Evolutionary conservation across 2,888 invertebrate genomes (phyloP).

Genomic region (Hyppa rectilinea): DNA sequence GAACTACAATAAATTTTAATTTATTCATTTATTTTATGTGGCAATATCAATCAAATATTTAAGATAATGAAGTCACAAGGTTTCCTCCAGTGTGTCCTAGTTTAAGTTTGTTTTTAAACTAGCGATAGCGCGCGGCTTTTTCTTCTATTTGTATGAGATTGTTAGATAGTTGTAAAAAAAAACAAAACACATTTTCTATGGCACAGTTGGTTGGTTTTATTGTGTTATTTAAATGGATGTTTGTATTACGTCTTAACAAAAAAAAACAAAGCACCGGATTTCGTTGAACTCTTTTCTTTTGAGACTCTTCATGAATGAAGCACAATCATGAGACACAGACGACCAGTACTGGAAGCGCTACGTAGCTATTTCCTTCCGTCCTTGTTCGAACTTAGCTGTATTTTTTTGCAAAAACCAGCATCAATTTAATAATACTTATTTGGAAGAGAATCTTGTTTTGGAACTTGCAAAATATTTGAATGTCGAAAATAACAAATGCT

Average conservation of each 20-base stretch:
- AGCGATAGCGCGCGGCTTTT: not conserved
- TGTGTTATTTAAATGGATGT: conserved; percentile 16
- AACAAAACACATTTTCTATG: not conserved
- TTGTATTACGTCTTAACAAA: conserved; percentile 27
- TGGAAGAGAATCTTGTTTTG: not conserved
- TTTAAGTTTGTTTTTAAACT: conserved; percentile 3
- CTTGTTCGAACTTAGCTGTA: not conserved
- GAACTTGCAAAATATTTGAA: conserved; percentile 2
- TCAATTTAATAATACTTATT: not conserved
- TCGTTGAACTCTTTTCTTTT: conserved; percentile 15
- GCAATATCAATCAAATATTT: conserved; percentile 75
- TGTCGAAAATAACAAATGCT: not conserved
- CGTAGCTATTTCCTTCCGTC: not conserved
- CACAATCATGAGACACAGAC: not conserved
- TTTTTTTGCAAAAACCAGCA: not conserved
- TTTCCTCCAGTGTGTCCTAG: conserved; percentile 45
- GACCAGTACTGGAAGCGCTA: conserved; percentile 1
- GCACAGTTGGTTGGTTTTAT: conserved; percentile 16
- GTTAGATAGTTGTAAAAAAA: not conserved
- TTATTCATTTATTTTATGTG: conserved; percentile 68
- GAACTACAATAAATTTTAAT: conserved; percentile 62
- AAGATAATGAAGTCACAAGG: conserved; percentile 72
- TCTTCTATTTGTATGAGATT: not conserved
- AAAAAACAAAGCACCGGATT: conserved; percentile 9
- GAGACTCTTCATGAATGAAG: conserved; percentile 29